Evolutionary conservation across 1,140 invertebrate species (phyloP).

Genomic region (Drosophila nebulosa): DNA sequence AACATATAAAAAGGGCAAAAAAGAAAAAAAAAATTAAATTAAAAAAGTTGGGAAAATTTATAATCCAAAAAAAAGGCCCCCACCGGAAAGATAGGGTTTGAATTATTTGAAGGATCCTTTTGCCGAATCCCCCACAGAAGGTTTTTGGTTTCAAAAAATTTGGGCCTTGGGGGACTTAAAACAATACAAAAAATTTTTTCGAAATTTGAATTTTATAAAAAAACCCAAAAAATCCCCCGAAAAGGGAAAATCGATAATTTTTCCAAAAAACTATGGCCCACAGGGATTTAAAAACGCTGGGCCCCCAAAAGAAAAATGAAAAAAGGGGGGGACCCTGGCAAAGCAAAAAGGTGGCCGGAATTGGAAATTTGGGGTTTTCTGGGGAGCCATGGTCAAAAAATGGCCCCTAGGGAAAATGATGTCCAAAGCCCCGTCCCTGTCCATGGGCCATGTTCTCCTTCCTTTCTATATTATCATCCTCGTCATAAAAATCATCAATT

Average conservation of each 20-base stretch:
- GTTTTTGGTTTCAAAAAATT: too few relatives aligned
- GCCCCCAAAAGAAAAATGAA: constrained; percentile 66
- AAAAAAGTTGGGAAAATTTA: constrained; percentile 20
- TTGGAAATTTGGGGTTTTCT: constrained; percentile 27
- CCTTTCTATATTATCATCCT: not conserved
- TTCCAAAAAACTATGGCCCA: too few relatives aligned
- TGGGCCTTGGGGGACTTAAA: too few relatives aligned
- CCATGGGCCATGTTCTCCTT: not conserved
- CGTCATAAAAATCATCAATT: too few relatives aligned
- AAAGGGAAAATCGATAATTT: too few relatives aligned
- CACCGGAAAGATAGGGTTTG: too few relatives aligned
- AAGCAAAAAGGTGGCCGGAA: constrained; percentile 36
- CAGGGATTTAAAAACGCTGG: constrained; percentile 13
- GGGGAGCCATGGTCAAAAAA: constrained; percentile 8
- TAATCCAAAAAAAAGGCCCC: too few relatives aligned
- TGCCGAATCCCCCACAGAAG: too few relatives aligned
- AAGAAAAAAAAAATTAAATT: constrained; percentile 61
- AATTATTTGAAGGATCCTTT: too few relatives aligned
- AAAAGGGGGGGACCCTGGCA: constrained; percentile 49
- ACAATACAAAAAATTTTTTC: too few relatives aligned
- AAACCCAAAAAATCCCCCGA: too few relatives aligned
- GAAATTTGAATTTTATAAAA: too few relatives aligned
- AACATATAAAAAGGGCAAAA: not conserved
- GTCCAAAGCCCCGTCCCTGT: not conserved
- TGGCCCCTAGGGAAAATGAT: constrained; percentile 44